These are phyloP conservation scores for Bombus fervidus DNA, from an alignment of 1,140 invertebrate genomes.

Conservation along the genomic window DNA sequence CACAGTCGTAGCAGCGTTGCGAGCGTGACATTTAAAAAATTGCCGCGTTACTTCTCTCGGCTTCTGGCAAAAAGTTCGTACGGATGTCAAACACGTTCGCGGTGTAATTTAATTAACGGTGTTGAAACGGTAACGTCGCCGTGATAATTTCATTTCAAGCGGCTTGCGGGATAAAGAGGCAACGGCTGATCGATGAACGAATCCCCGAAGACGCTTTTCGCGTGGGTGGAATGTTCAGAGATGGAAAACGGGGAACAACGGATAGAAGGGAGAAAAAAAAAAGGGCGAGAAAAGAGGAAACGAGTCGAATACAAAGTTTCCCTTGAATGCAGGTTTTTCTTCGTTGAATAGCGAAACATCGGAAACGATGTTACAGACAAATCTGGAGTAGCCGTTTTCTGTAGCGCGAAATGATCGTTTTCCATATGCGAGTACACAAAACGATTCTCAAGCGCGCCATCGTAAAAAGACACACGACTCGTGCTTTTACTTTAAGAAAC, in stretches of 20 bases:
- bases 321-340: not conserved
- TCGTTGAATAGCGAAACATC: not conserved
- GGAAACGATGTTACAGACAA: not conserved
- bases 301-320: not conserved
- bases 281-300: not conserved
- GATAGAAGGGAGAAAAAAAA: not conserved
- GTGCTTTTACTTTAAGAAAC: conserved; percentile 14
- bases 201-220: conserved; percentile 29
- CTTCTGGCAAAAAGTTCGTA: not conserved
- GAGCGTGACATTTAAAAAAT: not conserved
- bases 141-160: conserved; percentile 7
- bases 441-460: conserved; percentile 19
- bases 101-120: conserved; percentile 28
- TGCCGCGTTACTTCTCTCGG: not conserved
- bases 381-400: not conserved
- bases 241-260: not conserved
- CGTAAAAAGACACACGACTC: not conserved
- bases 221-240: not conserved
- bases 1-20: not conserved
- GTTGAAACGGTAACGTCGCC: conserved; percentile 23
- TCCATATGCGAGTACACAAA: conserved; percentile 9
- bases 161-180: not conserved
- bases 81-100: conserved; percentile 37
- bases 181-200: conserved; percentile 22
- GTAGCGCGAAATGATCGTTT: conserved; percentile 22